Percentiles rank a stretch among this genome's conserved stretches.
Evolutionary conservation across 2,888 invertebrate genomes (phyloP).

Genomic region (Ophion slaviceki): DNA sequence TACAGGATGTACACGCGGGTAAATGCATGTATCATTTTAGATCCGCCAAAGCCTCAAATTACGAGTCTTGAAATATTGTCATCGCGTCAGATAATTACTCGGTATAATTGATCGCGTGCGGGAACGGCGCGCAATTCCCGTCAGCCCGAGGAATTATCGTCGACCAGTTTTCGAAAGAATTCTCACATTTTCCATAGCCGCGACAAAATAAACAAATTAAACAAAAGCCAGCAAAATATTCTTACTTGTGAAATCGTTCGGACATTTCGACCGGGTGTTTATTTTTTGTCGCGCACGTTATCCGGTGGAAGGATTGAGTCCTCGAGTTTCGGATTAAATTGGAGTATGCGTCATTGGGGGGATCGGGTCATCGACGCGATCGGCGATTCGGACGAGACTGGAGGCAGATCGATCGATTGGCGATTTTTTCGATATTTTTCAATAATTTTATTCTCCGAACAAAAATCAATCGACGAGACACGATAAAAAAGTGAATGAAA

Average conservation of each 20-base stretch:
- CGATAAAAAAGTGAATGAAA: background rate
- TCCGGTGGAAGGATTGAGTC: constrained; percentile 13
- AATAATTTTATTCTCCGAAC: too few species aligned
- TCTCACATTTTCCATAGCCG: background rate
- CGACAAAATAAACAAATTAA: background rate
- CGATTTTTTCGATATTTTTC: background rate
- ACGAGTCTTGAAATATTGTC: constrained; percentile 39
- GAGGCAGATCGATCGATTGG: background rate
- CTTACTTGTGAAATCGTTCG: constrained; percentile 82
- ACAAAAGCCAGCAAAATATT: background rate
- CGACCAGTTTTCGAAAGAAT: background rate
- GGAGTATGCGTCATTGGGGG: constrained; percentile 30
- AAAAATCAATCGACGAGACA: too few species aligned
- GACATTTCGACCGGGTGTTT: constrained; percentile 72
- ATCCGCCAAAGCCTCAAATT: constrained; percentile 30
- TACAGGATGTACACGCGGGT: background rate
- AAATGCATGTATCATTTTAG: background rate
- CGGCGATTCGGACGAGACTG: constrained; percentile 7
- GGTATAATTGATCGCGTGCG: constrained; percentile 30
- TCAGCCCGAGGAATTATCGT: background rate
- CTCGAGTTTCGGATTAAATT: constrained; percentile 10
- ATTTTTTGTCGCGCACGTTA: background rate
- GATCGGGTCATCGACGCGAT: constrained; percentile 22
- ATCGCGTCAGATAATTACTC: constrained; percentile 38
- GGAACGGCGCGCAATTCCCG: constrained; percentile 32